Percentiles rank a stretch among this genome's conserved stretches.
Conservation (phyloP, 2,797 vertebrate species). For the Notolepis coatsorum region DNA sequence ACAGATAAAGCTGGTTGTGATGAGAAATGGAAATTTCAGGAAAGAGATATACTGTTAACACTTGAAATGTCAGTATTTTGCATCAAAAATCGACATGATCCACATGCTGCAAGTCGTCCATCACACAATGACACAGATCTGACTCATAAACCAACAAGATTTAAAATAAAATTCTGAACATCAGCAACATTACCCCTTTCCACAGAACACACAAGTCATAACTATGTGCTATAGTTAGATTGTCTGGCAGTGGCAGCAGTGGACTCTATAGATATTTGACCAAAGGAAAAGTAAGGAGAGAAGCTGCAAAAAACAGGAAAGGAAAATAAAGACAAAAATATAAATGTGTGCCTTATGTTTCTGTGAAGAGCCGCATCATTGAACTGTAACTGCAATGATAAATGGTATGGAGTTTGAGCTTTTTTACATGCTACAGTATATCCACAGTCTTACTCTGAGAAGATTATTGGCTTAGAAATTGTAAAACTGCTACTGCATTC, state of each 20-base stretch:
- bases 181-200: too few species aligned
- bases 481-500: conserved; percentile 12
- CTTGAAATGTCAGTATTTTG: background rate
- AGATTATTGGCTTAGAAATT: background rate
- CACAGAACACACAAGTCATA: background rate
- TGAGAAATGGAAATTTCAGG: background rate
- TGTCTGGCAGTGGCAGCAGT: background rate
- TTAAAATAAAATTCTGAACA: too few species aligned
- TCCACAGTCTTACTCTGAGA: background rate
- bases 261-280: background rate
- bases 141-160: background rate
- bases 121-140: background rate
- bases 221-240: background rate
- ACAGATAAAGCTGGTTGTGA: conserved; percentile 9
- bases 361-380: background rate
- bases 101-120: conserved; percentile 28
- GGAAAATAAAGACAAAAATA: background rate
- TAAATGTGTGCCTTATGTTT: conserved; percentile 32
- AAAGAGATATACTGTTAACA: too few species aligned
- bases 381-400: too few species aligned
- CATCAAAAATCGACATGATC: background rate
- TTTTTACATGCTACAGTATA: background rate
- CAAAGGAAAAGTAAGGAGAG: background rate
- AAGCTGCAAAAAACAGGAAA: background rate
- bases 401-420: background rate